Conservation (phyloP, 2,113 vertebrate species). For the Plotosus lineatus region DNA sequence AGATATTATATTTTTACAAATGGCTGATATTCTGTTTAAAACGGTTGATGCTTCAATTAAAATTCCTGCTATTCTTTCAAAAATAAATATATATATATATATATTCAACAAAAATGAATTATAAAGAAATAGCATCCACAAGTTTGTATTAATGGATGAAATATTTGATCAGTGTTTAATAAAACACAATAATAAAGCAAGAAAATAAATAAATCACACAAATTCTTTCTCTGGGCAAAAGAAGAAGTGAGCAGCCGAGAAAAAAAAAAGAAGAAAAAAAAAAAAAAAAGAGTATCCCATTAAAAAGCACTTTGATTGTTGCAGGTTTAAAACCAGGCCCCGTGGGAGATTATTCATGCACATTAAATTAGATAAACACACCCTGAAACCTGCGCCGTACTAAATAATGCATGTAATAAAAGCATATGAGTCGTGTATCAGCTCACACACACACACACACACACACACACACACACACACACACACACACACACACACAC, state of each 20-base stretch:
- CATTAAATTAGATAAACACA: constrained; percentile 14
- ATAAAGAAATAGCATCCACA: too few species aligned
- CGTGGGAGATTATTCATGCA: neutral
- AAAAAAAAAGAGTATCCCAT: neutral
- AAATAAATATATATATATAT: too few species aligned
- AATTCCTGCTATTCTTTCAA: neutral
- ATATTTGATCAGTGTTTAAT: too few species aligned
- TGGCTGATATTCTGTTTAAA: neutral
- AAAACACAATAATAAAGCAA: neutral
- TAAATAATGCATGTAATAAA: constrained; percentile 22
- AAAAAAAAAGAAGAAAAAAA: too few species aligned
- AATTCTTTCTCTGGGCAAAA: neutral
- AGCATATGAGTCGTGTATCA: neutral
- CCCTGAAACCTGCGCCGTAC: neutral
- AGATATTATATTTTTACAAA: neutral
- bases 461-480: too few species aligned
- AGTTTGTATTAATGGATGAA: too few species aligned
- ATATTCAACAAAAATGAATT: too few species aligned
- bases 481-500: too few species aligned
- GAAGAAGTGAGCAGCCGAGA: neutral
- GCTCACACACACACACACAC: constrained; percentile 23
- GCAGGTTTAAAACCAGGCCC: neutral
- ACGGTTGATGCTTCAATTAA: neutral
- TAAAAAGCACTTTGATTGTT: neutral
- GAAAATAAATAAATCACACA: neutral